A percentile compares a stretch with the other conserved stretches of the same genome.
phyloP scores from a whole-genome alignment of 2,113 vertebrate species.

The Leucoraja erinaceus region DNA sequence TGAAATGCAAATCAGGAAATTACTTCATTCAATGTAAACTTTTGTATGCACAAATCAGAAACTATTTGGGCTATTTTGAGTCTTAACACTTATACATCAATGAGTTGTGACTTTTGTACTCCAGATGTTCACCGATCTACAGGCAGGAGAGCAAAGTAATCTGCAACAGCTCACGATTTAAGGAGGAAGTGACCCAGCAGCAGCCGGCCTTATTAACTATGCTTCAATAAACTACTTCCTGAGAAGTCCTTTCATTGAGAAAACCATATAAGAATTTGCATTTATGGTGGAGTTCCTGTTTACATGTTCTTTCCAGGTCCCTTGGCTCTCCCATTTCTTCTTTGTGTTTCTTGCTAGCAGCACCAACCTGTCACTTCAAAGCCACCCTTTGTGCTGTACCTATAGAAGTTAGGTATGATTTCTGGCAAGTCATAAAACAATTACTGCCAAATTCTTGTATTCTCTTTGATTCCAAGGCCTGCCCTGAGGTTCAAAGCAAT shows the following conservation, averaged over 20 bases:
- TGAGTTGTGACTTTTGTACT: slow-evolving; percentile 3
- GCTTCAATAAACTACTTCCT: slow-evolving; percentile 74
- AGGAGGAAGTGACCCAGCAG: slow-evolving; percentile 51
- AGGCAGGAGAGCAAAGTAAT: slow-evolving; percentile 1
- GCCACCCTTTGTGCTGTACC: slow-evolving; percentile 67
- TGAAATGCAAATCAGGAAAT: background rate
- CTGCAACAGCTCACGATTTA: slow-evolving; percentile 41
- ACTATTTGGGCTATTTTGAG: background rate
- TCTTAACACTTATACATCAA: background rate
- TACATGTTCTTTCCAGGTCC: slow-evolving; percentile 63
- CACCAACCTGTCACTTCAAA: slow-evolving; percentile 73
- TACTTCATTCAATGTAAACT: background rate
- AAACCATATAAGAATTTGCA: slow-evolving; percentile 65
- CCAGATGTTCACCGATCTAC: slow-evolving; percentile 13
- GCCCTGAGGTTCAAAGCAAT: slow-evolving; percentile 58
- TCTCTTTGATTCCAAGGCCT: slow-evolving; percentile 67
- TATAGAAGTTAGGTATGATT: slow-evolving; percentile 74
- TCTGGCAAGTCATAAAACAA: slow-evolving; percentile 80
- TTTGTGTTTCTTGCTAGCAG: slow-evolving; percentile 65
- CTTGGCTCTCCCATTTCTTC: slow-evolving; percentile 51
- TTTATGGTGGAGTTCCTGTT: slow-evolving; percentile 92
- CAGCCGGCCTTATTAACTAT: slow-evolving; percentile 63
- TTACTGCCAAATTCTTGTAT: slow-evolving; percentile 68
- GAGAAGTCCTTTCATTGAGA: slow-evolving; percentile 69
- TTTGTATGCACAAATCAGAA: slow-evolving; percentile 14